Evolutionary conservation across 2,797 vertebrate genomes (phyloP).

Genomic region (Falco cherrug): DNA sequence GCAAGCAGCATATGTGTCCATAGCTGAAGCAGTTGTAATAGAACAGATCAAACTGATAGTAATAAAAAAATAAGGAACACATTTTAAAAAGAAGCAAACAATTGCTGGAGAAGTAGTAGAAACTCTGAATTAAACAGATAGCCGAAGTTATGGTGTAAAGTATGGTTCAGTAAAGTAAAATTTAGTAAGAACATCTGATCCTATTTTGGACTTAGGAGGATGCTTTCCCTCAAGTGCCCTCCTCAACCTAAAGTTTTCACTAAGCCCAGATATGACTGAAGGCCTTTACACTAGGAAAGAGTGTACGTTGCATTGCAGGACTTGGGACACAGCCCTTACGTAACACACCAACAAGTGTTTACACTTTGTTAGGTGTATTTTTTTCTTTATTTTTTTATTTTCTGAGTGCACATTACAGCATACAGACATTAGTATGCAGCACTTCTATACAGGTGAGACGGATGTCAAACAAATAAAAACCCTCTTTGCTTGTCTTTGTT

Average conservation of each 20-base stretch:
- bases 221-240: not conserved
- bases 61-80: not conserved
- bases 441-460: not conserved
- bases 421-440: not conserved
- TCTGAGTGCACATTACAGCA: not conserved
- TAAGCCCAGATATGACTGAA: accelerated
- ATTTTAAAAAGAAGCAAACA: not conserved
- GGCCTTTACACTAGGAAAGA: not conserved
- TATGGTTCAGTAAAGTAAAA: not conserved
- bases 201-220: not conserved
- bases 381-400: not conserved
- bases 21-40: not conserved
- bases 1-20: accelerated
- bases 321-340: accelerated
- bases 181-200: not conserved
- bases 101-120: not conserved
- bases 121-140: not conserved
- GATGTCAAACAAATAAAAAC: not conserved
- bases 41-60: not conserved
- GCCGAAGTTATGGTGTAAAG: not conserved
- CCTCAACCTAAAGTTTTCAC: not conserved
- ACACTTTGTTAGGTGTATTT: not conserved
- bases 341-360: not conserved
- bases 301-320: accelerated
- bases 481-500: not conserved